Base-by-base conservation (phyloP, 2,113 vertebrate genomes). In the Orientallactaga bullata region DNA sequence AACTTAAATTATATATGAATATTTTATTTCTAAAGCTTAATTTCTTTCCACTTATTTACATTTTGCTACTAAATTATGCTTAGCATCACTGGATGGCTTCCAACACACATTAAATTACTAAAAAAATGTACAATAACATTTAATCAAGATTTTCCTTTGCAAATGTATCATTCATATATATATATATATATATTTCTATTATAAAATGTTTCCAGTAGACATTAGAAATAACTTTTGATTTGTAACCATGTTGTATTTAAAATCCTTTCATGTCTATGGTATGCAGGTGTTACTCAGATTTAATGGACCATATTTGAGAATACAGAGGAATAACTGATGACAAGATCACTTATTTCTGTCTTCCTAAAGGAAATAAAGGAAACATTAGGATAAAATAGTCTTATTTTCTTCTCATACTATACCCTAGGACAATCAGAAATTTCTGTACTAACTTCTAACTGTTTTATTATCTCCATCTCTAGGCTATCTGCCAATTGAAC, bases 1-100 rank as follows among this genome's bases (percentile, higher is more conserved):
- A 90, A 89, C 28, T 65, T 73, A 90, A 85, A 82, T 91, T 81
- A 74, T 7, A 47, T 37, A 37, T 81, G 7, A 76, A 72, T 32
- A 82, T 91, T 89, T 93, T 73, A 89, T 83, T 91, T 18, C 85
- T 60, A 73, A 78, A 88, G 1, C 3, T 81, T 93, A n/a, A 72
- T 77, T 89, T 39, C 13, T 82, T 88, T 73, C 5, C 1, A 63
- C 11, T 39, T 60, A 82, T 88, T 88, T 71, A 85, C 30, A 68
- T 69, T 86, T 91, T 94, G 2, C 5, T 82, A 32, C 60, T 89
- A 3, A 73, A 77, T 94, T 88, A 55, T 61, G 63, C 60, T 76
- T 66, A 61, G 8, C 21, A 78, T 81, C 39, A 3, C 12, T 90
- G 39, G 10, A 58, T 94, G 90, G 83, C 51, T 74, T 88, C 13